phyloP scores from a whole-genome alignment of 2,797 vertebrate genomes.

The Rousettus madagascariensis region DNA sequence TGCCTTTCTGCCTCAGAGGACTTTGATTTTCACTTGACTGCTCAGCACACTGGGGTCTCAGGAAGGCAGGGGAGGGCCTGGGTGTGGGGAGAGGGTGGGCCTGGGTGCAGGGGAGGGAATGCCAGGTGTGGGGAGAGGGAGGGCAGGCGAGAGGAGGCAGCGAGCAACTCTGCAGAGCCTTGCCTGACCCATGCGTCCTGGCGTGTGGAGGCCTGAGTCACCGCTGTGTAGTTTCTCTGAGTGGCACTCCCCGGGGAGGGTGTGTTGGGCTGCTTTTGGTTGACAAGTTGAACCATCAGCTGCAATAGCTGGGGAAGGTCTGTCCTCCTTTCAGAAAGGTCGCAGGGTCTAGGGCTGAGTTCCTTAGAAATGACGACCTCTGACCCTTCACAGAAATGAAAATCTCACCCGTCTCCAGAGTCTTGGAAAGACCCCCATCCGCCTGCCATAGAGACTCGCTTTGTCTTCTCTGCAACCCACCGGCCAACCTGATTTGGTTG shows the following conservation, averaged over 20 bases:
- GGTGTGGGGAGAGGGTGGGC: not conserved
- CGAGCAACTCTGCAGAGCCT: not conserved
- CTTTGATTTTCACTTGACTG: slow-evolving; percentile 64
- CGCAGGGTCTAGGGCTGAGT: not conserved
- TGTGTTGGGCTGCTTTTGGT: not conserved
- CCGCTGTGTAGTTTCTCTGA: not conserved
- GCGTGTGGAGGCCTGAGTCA: not conserved
- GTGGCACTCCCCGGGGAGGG: not conserved
- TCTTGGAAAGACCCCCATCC: not conserved
- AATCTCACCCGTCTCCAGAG: not conserved
- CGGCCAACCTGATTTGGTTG: not conserved
- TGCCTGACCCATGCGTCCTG: not conserved
- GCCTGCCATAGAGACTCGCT: not conserved
- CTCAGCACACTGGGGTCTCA: not conserved
- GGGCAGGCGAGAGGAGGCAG: not conserved
- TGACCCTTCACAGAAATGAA: not conserved
- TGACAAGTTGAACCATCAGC: slow-evolving; percentile 26
- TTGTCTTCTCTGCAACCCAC: not conserved
- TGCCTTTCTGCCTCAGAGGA: slow-evolving; percentile 70
- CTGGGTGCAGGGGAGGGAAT: not conserved
- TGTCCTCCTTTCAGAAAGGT: not conserved
- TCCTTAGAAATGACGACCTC: not conserved
- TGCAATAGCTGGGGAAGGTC: not conserved
- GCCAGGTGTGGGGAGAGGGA: not conserved
- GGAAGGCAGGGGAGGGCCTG: not conserved